Conservation (phyloP, 2,113 vertebrate species). For the Prochilodus magdalenae region DNA sequence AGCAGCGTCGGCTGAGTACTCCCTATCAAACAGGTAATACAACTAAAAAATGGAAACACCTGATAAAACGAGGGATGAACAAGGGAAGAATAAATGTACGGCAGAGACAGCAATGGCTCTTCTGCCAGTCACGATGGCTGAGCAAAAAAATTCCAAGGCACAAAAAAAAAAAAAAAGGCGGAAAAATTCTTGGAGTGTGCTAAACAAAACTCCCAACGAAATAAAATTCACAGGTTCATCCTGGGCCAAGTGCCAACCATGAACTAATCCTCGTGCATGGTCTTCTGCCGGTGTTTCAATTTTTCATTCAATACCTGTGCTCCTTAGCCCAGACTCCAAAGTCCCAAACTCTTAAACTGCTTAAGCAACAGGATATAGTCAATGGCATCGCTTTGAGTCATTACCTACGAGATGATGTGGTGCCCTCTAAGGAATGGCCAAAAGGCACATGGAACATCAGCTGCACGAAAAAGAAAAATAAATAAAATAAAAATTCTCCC, state of each 20-base stretch:
- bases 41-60: slow-evolving; percentile 48
- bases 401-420: slow-evolving; percentile 40
- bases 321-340: background rate
- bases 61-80: slow-evolving; percentile 13
- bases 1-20: background rate
- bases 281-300: slow-evolving; percentile 34
- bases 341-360: background rate
- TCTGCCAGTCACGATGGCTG: slow-evolving; percentile 20
- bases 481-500: slow-evolving; percentile 28
- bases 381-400: slow-evolving; percentile 4
- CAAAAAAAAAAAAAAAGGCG: background rate
- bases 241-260: background rate
- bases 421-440: slow-evolving; percentile 21
- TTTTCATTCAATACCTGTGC: slow-evolving; percentile 22
- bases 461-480: slow-evolving; percentile 43
- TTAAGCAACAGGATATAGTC: background rate
- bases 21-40: background rate
- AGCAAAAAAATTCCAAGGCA: background rate
- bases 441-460: slow-evolving; percentile 25
- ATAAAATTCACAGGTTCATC: background rate
- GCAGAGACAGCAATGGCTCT: slow-evolving; percentile 53
- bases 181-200: background rate
- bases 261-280: background rate
- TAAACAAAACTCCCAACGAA: background rate
- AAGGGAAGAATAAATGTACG: slow-evolving; percentile 14